phyloP scores from a whole-genome alignment of 1,140 invertebrate species.

The Aphelenchoides besseyi region DNA sequence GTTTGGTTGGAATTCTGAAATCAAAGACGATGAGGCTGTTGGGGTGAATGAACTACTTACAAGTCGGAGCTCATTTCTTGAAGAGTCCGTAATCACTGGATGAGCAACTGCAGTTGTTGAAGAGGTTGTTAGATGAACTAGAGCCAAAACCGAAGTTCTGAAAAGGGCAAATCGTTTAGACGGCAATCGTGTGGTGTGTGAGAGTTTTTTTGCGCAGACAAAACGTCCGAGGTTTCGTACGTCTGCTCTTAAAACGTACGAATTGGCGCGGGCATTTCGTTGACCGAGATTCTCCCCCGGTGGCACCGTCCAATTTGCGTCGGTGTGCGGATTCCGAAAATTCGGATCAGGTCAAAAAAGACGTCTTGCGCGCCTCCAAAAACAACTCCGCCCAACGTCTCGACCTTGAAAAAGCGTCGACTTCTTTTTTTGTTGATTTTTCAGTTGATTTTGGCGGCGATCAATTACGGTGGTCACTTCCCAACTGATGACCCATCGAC shows the following conservation, averaged over 20 bases:
- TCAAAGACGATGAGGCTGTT: neutral
- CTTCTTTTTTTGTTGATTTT: too few relatives aligned
- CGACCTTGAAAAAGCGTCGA: too few relatives aligned
- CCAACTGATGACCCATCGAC: too few relatives aligned
- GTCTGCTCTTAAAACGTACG: neutral
- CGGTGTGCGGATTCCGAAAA: too few relatives aligned
- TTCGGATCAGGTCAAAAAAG: too few relatives aligned
- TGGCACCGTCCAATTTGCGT: too few relatives aligned
- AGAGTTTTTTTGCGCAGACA: neutral
- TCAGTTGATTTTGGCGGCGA: neutral
- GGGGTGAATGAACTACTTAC: neutral
- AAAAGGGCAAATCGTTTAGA: constrained; percentile 13
- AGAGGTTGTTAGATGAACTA: neutral
- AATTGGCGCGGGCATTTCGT: neutral
- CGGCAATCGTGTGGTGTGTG: neutral
- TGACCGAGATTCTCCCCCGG: too few relatives aligned
- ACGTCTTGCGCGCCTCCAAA: too few relatives aligned
- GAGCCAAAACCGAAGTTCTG: constrained; percentile 18
- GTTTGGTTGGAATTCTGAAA: neutral
- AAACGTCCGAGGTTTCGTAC: neutral
- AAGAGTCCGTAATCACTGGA: constrained; percentile 32
- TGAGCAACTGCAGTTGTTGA: constrained; percentile 28
- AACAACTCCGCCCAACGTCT: too few relatives aligned
- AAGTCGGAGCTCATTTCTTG: constrained; percentile 21
- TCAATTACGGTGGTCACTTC: neutral